Evolutionary conservation across 2,113 vertebrate species (phyloP), one percentile per base, ranked within the genome.

Genomic region (Odocoileus hemionus): DNA sequence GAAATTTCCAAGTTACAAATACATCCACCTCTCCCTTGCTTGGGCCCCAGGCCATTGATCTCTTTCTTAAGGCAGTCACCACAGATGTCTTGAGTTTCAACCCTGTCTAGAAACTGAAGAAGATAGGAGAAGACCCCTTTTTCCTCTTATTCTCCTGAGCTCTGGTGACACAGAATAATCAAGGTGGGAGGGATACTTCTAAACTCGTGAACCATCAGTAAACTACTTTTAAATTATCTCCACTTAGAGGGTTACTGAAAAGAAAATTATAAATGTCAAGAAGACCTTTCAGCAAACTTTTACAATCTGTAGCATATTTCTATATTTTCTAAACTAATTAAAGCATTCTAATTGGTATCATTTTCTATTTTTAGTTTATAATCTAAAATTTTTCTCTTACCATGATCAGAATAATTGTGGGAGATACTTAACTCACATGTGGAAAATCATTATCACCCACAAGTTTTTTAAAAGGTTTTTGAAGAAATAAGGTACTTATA

Each of bases 181-280:
- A 91, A 94, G 82, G 23, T 43, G 10, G 84, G 55, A 87, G 80
- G 52, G 21, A 15, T 10, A 52, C 36, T 83, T 61, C 61, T 74
- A 86, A 87, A 95, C 36, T 87, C 67, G 89, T 88, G 52, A 96
- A 86, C 55, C 61, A 19, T 78, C 83, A 50, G 54, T 25, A 33
- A 95, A 94, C 45, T 83, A 57, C 70, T 89, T 91, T 89, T 52
- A 92, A 95, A 80, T 96, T 86, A 52, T 96, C 89, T 96, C 33
- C 39, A 89, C 78, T 86, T 97, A 87, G 57, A 86, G 61, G 54
- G 28, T 55, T 82, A 58, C 78, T 89, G 88, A 61, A 70, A 84
- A 70, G 30, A 92, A 57, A 67, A 93, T 80, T 47, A 47, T 47
- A 74, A 80, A 95, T 79, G 79, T 83, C 78, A 78, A 86, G 87